Evolutionary conservation across 2,797 vertebrate genomes (phyloP).

Genomic region (Poecilia picta): DNA sequence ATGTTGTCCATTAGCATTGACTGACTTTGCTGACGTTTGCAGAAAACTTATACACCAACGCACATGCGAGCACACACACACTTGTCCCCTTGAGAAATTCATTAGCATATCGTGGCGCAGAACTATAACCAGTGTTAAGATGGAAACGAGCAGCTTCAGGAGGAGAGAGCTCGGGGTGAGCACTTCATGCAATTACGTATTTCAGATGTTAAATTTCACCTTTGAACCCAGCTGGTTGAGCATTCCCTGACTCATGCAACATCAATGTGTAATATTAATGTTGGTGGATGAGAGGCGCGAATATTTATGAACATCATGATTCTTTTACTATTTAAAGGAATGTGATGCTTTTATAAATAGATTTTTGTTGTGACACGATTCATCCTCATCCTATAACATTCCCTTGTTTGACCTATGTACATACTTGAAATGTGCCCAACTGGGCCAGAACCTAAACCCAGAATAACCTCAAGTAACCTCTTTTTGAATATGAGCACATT

Average conservation of each 20-base stretch:
- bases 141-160: constrained; percentile 10
- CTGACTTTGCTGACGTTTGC: constrained; percentile 69
- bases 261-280: background rate
- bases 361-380: background rate
- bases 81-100: constrained; percentile 47
- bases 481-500: background rate
- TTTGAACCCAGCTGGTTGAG: background rate
- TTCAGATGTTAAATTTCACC: background rate
- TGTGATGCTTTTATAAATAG: background rate
- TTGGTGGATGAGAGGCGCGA: background rate
- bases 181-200: background rate
- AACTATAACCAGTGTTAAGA: background rate
- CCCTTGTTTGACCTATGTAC: background rate
- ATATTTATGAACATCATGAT: background rate
- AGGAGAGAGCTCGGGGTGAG: background rate
- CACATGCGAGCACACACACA: constrained; percentile 8
- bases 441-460: background rate
- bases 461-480: background rate
- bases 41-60: constrained; percentile 36
- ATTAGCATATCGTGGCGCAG: constrained; percentile 42
- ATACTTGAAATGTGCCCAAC: background rate
- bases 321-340: background rate
- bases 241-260: background rate
- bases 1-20: constrained; percentile 70
- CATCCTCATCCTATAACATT: background rate